These are phyloP conservation scores for Antheraea pernyi DNA, from an alignment of 1,140 invertebrate genomes.

Conservation along the genomic window DNA sequence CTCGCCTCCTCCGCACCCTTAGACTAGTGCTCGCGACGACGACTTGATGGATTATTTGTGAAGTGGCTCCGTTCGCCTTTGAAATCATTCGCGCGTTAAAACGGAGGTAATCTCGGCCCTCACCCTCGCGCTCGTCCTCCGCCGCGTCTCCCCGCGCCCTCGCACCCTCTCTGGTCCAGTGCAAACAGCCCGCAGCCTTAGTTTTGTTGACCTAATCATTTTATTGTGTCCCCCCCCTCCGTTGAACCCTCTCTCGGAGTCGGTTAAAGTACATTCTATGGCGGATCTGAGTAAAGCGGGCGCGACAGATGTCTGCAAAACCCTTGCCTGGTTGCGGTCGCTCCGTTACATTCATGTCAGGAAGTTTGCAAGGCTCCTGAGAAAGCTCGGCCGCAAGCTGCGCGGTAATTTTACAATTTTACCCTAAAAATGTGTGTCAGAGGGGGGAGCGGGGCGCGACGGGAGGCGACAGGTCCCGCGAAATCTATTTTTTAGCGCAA, in stretches of 20 bases:
- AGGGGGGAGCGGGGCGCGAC: conserved; percentile 43
- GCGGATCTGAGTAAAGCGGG: conserved; percentile 23
- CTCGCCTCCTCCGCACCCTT: conserved; percentile 24
- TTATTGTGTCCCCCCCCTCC: conserved; percentile 38
- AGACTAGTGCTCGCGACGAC: conserved; percentile 44
- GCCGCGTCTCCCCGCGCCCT: conserved; percentile 10
- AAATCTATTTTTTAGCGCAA: conserved; percentile 75
- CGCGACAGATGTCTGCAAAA: conserved; percentile 37
- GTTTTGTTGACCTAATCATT: conserved; percentile 74
- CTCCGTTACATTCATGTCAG: conserved; percentile 48
- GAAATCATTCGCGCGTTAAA: conserved; percentile 76
- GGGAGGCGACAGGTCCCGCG: conserved; percentile 53
- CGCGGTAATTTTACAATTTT: conserved; percentile 65
- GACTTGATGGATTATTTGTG: conserved; percentile 76
- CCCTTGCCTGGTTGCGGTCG: conserved; percentile 42
- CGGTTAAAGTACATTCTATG: conserved; percentile 17
- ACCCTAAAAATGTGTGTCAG: conserved; percentile 71
- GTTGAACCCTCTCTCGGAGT: conserved; percentile 22
- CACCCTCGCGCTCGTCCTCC: conserved; percentile 31
- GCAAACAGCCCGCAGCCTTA: conserved; percentile 45
- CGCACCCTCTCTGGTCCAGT: conserved; percentile 24
- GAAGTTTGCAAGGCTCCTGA: conserved; percentile 38
- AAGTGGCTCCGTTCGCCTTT: conserved; percentile 69
- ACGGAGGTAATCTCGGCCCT: conserved; percentile 69
- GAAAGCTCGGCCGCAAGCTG: conserved; percentile 70